Evolutionary conservation across 2,797 vertebrate genomes (phyloP), one percentile per base, ranked within the genome.

Genomic region (Ficedula albicollis): DNA sequence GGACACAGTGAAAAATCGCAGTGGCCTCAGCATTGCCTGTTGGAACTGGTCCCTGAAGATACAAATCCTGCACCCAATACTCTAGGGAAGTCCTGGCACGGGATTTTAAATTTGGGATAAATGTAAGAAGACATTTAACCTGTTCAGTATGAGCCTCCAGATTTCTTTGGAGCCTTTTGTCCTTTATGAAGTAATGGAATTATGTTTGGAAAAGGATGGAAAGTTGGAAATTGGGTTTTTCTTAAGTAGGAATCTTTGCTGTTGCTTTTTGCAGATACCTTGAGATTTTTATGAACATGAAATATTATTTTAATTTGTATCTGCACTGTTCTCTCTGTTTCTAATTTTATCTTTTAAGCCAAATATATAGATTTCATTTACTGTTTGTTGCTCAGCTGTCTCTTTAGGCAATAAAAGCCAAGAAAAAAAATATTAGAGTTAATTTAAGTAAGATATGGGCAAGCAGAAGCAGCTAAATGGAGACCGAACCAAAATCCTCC

Each of bases 281-380:
- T 54, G 46, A 58, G 34, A 36, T 89, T 83, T 85, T 93, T 91
- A 60, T 68, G 39, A 60, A 74, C 5, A 3, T 81, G 82, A 94
- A 91, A 83, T 87, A 89, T 55, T 76, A 74, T 87, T 77, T 94
- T 86, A 86, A 94, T 96, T 90, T 95, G 32, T 77, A 60, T 70
- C 72, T 64, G 16, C 1, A 1, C 38, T 62, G 13, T 67, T 38
- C 9, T 85, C 7, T 66, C 60, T 59, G 36, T 80, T 89, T 87
- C 68, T 91, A 87, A 89, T 84, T 92, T 91, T 95, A 54, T 74
- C 38, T 91, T 87, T 56, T 76, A 76, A 73, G 15, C 9, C 48
- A 67, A 93, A 91, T 79, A 70, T 72, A 85, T 60, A 60, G 72
- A 76, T 89, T 93, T 95, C 27, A 84, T 91, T 96, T 94, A 32